Conservation (phyloP, 1,140 invertebrate genomes). For the Helicorthomorpha holstii region DNA sequence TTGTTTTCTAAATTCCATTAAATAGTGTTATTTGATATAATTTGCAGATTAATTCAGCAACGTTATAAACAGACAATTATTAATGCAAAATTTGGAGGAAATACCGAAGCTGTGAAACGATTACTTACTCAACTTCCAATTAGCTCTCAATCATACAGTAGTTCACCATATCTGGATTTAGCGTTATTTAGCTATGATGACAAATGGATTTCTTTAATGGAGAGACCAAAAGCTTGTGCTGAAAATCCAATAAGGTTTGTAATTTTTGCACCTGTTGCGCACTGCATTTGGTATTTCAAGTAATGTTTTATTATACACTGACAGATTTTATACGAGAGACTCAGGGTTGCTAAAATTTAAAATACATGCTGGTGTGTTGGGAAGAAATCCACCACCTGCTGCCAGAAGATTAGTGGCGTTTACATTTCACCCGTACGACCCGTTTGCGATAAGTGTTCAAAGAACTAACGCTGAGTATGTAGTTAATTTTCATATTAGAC, state of each 20-base stretch:
- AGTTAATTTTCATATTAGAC: slow-evolving; percentile 81
- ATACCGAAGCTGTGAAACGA: slow-evolving; percentile 71
- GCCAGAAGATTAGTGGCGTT: slow-evolving; percentile 79
- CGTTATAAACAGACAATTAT: slow-evolving; percentile 78
- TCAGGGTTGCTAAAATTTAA: slow-evolving; percentile 75
- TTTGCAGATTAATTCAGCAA: slow-evolving; percentile 31
- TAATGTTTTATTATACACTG: slow-evolving; percentile 17
- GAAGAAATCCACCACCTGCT: slow-evolving; percentile 34
- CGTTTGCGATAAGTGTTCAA: slow-evolving; percentile 90
- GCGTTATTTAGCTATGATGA: slow-evolving; percentile 90
- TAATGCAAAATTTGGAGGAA: slow-evolving; percentile 63
- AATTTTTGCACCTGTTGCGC: neutral
- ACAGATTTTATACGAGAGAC: slow-evolving; percentile 77
- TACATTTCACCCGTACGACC: slow-evolving; percentile 93
- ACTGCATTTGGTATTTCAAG: neutral
- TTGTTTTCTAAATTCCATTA: slow-evolving; percentile 3
- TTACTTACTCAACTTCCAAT: slow-evolving; percentile 84
- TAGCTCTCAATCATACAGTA: slow-evolving; percentile 82
- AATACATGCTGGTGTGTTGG: slow-evolving; percentile 59
- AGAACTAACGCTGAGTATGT: slow-evolving; percentile 88
- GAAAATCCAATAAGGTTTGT: slow-evolving; percentile 74
- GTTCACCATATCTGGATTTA: slow-evolving; percentile 82
- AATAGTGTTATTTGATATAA: neutral
- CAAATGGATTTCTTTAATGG: slow-evolving; percentile 88
- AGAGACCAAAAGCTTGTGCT: slow-evolving; percentile 81